Evolutionary conservation across 2,888 invertebrate genomes (phyloP).

Genomic region (Micropterix aruncella): DNA sequence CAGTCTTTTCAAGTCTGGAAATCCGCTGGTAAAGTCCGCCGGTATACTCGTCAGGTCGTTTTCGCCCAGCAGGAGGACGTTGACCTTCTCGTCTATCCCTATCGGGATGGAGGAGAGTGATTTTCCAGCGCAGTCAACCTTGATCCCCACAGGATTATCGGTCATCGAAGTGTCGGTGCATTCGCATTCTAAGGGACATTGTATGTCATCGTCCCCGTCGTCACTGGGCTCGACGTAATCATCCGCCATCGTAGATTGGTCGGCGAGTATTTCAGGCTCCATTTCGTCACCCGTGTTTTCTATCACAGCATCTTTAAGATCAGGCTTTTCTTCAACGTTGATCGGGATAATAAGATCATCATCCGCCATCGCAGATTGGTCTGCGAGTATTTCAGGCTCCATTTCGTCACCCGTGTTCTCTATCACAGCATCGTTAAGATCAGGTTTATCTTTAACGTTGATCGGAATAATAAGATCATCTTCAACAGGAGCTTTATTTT

Average conservation of each 20-base stretch:
- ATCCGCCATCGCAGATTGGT: constrained; percentile 22
- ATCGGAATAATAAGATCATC: constrained; percentile 17
- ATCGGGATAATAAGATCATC: constrained; percentile 17
- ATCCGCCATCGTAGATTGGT: constrained; percentile 17
- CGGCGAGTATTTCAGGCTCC: constrained; percentile 19
- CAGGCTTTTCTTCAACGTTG: constrained; percentile 17
- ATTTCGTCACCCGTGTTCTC: constrained; percentile 16
- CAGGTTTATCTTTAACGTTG: constrained; percentile 17
- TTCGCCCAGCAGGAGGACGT: constrained; percentile 26
- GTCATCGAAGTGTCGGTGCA: constrained; percentile 24
- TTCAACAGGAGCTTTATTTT: too few species aligned
- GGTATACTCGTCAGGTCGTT: constrained; percentile 30
- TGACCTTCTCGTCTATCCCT: constrained; percentile 23
- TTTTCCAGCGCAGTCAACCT: constrained; percentile 34
- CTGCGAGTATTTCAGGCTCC: constrained; percentile 19
- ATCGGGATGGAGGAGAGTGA: constrained; percentile 34
- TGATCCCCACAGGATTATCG: constrained; percentile 18
- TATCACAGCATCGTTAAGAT: constrained; percentile 12
- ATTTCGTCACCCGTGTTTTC: constrained; percentile 16
- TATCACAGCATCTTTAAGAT: constrained; percentile 12
- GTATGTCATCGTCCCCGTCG: constrained; percentile 13
- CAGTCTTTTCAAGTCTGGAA: background rate
- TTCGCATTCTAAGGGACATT: constrained; percentile 23
- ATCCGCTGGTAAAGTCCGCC: background rate
- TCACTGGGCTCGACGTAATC: too few species aligned